Evolutionary conservation across 2,797 vertebrate species (phyloP), one percentile per base, ranked within the genome.

Genomic region (Pseudomugil gertrudae): DNA sequence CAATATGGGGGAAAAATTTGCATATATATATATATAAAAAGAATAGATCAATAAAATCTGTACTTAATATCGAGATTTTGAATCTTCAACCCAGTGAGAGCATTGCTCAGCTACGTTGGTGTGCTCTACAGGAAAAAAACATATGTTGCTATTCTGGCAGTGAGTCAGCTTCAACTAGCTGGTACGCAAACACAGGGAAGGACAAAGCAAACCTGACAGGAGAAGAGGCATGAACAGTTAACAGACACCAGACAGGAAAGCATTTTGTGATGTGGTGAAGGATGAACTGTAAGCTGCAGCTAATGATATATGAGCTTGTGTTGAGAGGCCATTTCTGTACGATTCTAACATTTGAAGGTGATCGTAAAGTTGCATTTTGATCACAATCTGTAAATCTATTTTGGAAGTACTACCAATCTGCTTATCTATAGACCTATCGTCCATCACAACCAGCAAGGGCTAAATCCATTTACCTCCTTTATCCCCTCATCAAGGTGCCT

Each of bases 401-500:
- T 5, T 26, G 52, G 56, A 60, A 57, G 60, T 7, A 36, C 70
- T 84, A 81, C 54, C 35, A 14, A 7, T 76, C 75, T 78, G 74
- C 40, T 32, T 1, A 7, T 59, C 69, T 79, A 74, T 43, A 53
- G n/a, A 38, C 69, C 79, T 84, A 63, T 63, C 45, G 2, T 63
- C 62, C 81, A 78, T 69, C 54, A 80, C 70, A 79, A 57, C 65
- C 67, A 83, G 17, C 2, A 0, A n/a, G 70, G 68, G 72, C 47
- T 62, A 69, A 50, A 82, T 72, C 55, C 38, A 69, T 87, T 88
- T 84, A 89, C 89, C 87, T 91, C 79, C 80, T 82, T 81, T 54
- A 78, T 78, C 57, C 80, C 76, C 78, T 79, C 71, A 81, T 83
- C 84, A 79, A 19, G 79, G 83, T 51, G 76, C 81, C 84, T 83